Conservation (phyloP, 2,113 vertebrate genomes). For the Embiotoca jacksoni region DNA sequence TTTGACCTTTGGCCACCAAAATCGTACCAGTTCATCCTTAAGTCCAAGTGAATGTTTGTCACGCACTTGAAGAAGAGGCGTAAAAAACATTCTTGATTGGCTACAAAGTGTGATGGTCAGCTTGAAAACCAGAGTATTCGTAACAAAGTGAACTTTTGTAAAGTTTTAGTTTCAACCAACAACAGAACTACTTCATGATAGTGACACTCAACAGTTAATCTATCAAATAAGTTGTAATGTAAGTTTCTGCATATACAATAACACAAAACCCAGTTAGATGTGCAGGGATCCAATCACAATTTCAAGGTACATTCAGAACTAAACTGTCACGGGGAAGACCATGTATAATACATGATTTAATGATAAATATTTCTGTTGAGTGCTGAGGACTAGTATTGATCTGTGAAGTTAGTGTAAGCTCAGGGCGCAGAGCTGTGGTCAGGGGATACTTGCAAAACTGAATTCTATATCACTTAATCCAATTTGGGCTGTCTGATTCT, state of each 20-base stretch:
- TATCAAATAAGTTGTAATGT: not conserved
- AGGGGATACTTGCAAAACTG: conserved; percentile 28
- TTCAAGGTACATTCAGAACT: not conserved
- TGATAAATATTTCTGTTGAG: not conserved
- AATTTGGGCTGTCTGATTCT: conserved; percentile 13
- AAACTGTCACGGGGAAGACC: not conserved
- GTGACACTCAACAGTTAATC: no score
- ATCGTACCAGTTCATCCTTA: no score
- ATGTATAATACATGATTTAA: no score
- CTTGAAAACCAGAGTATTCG: not conserved
- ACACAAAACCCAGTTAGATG: not conserved
- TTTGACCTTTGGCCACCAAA: no score
- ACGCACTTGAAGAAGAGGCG: no score
- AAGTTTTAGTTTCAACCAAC: not conserved
- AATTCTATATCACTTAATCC: conserved; percentile 32
- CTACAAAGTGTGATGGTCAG: no score
- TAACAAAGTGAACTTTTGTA: not conserved
- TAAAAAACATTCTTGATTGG: no score
- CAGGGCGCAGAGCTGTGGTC: conserved; percentile 31
- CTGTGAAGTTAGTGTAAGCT: not conserved
- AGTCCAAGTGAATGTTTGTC: no score
- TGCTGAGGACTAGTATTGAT: conserved; percentile 2
- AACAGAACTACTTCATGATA: no score
- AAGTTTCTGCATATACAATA: not conserved
- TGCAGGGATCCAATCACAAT: not conserved